Evolutionary conservation across 1,140 invertebrate genomes (phyloP), one percentile per base, ranked within the genome.

Genomic region (Drosophila nasuta): DNA sequence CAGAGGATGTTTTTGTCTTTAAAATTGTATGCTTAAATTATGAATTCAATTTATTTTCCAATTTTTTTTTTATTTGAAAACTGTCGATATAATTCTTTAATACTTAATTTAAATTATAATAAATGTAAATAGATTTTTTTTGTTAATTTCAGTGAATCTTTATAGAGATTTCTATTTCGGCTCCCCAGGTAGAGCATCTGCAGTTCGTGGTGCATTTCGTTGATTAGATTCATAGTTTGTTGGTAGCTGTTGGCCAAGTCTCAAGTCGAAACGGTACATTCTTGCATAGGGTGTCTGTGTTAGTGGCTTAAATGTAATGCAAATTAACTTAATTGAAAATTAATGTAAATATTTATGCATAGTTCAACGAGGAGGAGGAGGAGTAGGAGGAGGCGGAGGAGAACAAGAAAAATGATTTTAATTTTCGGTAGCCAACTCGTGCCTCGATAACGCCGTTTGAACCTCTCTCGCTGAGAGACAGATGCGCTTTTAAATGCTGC

Each of bases 261-360:
- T n/a, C 7, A 33, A 0, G 28, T 65, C 71, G 8, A n/a, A 38
- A 65, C 73, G 73, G 73, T 71, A 75, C 49, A 59, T 75, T 43
- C 13, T 33, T 43, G 54, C 30, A 7, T 71, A 63, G 58, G 66
- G 73, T 71, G 60, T 75, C 30, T 70, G 38, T 65, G 45, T 46
- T 54, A 28, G 48, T 56, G 38, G 11, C 28, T 71, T 57, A 64
- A 68, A 86, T 87, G 64, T 64, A 76, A 86, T 86, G 82, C 83
- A 82, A 86, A 87, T 82, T 71, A 66, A 74, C 76, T 87, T 87
- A 85, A 86, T 87, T 88, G 79, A 88, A 87, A 87, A 88, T 82
- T 74, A 87, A 87, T 88, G 79, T 87, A 87, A 87, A 88, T 81
- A 88, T 82, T 72, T 67, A 79, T 71, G 81, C 73, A 77, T 66